phyloP scores from a whole-genome alignment of 1,140 invertebrate species.

The Drosophila lowei region DNA sequence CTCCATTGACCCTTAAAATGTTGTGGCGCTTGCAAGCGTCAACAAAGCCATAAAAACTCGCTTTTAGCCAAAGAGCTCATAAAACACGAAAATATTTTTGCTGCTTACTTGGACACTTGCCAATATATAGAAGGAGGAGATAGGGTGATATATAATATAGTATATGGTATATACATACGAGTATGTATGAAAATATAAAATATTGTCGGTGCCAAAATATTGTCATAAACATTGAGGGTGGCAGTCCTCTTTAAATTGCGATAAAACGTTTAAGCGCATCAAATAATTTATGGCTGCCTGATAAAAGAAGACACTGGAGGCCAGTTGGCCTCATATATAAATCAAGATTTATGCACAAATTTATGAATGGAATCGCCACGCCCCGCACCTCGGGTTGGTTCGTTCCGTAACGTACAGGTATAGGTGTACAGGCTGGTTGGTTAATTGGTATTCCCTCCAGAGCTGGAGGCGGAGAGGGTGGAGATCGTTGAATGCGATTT shows the following conservation, averaged over 20 bases:
- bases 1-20: constrained; percentile 44
- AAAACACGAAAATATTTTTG: constrained; percentile 44
- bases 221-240: constrained; percentile 62
- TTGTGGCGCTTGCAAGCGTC: constrained; percentile 41
- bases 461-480: not conserved
- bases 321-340: constrained; percentile 31
- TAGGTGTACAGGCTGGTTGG: constrained; percentile 6
- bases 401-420: not conserved
- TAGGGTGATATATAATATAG: constrained; percentile 7
- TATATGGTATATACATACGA: not conserved
- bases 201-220: constrained; percentile 71
- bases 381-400: not conserved
- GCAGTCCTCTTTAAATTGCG: constrained; percentile 63
- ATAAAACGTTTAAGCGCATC: constrained; percentile 79
- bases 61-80: constrained; percentile 48
- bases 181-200: constrained; percentile 41
- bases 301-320: constrained; percentile 52
- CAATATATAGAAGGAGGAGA: constrained; percentile 34
- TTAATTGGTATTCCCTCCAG: constrained; percentile 26
- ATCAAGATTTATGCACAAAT: constrained; percentile 46
- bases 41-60: constrained; percentile 57
- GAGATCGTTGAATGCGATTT: constrained; percentile 45
- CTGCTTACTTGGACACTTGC: constrained; percentile 56
- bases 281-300: constrained; percentile 65
- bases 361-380: constrained; percentile 51